phyloP scores from a whole-genome alignment of 2,797 vertebrate genomes.

The Spheniscus humboldti region DNA sequence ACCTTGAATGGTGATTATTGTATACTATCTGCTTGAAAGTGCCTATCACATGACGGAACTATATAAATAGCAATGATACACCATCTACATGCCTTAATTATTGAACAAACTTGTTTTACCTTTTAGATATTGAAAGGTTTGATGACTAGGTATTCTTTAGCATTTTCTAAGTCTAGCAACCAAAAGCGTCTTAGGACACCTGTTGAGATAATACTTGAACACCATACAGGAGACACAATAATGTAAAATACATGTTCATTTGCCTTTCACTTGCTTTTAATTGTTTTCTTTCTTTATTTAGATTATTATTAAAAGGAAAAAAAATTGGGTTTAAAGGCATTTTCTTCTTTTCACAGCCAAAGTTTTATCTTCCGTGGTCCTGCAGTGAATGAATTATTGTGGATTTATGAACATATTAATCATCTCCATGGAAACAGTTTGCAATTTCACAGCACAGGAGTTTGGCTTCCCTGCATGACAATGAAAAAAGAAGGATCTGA shows the following conservation, averaged over 20 bases:
- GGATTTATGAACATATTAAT: constrained; percentile 57
- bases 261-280: neutral
- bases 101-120: neutral
- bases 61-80: neutral
- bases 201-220: neutral
- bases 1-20: neutral
- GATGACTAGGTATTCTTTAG: neutral
- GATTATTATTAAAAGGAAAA: neutral
- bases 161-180: neutral
- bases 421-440: constrained; percentile 59
- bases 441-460: neutral
- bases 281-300: neutral
- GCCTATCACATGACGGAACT: neutral
- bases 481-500: neutral
- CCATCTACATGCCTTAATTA: neutral
- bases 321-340: neutral
- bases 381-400: constrained; percentile 35
- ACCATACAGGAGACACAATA: neutral
- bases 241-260: neutral
- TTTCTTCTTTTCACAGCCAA: neutral
- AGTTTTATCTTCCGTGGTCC: neutral
- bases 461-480: constrained; percentile 1
- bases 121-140: neutral
- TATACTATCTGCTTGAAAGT: neutral
- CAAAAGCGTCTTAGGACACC: neutral